Evolutionary conservation across 2,113 vertebrate species (phyloP).

Genomic region (Hassar affinis): DNA sequence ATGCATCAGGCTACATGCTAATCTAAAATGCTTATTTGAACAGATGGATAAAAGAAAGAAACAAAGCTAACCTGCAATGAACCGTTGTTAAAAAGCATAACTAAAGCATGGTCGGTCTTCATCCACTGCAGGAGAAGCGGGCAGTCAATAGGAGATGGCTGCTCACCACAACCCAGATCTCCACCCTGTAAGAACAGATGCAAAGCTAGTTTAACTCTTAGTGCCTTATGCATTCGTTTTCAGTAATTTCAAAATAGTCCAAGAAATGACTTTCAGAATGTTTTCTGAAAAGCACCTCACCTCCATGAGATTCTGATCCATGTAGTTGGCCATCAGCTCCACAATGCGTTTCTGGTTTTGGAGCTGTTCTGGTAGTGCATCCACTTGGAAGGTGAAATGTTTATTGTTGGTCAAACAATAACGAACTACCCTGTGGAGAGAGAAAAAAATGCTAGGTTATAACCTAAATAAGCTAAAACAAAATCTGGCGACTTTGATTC

Average conservation of each 20-base stretch:
- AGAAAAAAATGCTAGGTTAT: background rate
- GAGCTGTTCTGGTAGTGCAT: slow-evolving; percentile 84
- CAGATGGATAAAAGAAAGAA: background rate
- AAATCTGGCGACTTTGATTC: background rate
- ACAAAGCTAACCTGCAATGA: slow-evolving; percentile 83
- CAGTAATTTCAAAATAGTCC: background rate
- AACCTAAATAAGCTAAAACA: background rate
- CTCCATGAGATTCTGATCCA: slow-evolving; percentile 98
- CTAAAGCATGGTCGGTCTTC: slow-evolving; percentile 92
- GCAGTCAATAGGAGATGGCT: slow-evolving; percentile 66
- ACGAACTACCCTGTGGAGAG: slow-evolving; percentile 79
- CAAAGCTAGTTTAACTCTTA: background rate
- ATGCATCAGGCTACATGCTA: background rate
- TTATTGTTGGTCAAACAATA: slow-evolving; percentile 92
- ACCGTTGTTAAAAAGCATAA: slow-evolving; percentile 94
- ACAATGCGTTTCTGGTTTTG: slow-evolving; percentile 86
- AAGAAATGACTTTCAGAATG: background rate
- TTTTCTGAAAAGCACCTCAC: slow-evolving; percentile 59
- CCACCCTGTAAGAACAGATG: slow-evolving; percentile 77
- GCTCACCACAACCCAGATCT: slow-evolving; percentile 80
- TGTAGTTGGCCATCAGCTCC: slow-evolving; percentile 89
- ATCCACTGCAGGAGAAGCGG: slow-evolving; percentile 94
- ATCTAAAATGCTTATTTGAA: background rate
- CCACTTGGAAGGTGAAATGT: slow-evolving; percentile 82
- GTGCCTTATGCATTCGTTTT: background rate